Evolutionary conservation across 1,140 invertebrate genomes (phyloP), one percentile per base, ranked within the genome.

Genomic region (Drosophila grimshawi): DNA sequence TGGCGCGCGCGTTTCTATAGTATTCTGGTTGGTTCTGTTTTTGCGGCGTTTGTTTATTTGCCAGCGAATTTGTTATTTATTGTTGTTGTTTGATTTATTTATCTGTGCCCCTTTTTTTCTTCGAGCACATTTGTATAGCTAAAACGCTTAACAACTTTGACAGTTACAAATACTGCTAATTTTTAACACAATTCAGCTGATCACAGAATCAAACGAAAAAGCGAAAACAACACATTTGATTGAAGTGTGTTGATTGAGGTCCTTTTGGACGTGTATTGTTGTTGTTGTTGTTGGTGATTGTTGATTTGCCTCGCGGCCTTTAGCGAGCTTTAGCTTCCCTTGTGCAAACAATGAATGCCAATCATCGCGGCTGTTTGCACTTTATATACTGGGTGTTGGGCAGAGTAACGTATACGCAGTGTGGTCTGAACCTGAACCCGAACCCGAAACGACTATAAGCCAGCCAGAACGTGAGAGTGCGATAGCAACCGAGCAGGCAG

Each of bases 311-410:
- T 56, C 39, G 32, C 29, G 35, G 37, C 27, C 11, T 39, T 48
- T 10, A 43, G 53, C 37, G 64, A 67, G 68, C 57, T 73, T 76
- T 66, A 66, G 73, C 61, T 66, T 66, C 55, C 77, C 77, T 81
- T 78, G 76, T 65, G 65, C 74, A 78, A 88, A 89, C 80, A 88
- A 81, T 88, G 80, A 88, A 89, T 88, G 85, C 66, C 70, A 78
- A 80, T 67, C 68, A 68, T 72, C 61, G 70, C 67, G 46, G 46
- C 62, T 79, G 72, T 66, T 80, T 72, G 75, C 85, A 60, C 62
- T 76, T 89, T 88, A 89, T 88, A 88, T 88, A 83, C 56, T 41
- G 39, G 43, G 30, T 66, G 60, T 64, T 35, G 51, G 52, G n/a
- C 32, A 35, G 62, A 51, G 56, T 75, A 51, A 72, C 62, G 51